Evolutionary conservation across 2,797 vertebrate genomes (phyloP).

Genomic region (Channa striata): DNA sequence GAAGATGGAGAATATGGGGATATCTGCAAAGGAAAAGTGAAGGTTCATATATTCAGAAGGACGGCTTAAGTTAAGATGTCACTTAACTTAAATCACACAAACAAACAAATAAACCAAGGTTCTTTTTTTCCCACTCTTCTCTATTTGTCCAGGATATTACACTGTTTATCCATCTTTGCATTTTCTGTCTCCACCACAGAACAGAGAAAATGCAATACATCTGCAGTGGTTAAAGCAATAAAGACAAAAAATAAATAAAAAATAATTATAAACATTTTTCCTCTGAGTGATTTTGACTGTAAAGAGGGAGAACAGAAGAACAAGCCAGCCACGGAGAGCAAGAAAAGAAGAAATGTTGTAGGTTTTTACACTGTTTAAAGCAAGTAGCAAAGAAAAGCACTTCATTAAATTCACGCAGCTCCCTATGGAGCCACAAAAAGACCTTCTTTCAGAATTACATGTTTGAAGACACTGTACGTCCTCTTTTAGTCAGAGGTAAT

Average conservation of each 20-base stretch:
- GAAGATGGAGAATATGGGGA: slow-evolving; percentile 29
- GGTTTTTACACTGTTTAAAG: not conserved
- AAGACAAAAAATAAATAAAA: not conserved
- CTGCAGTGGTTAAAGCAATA: not conserved
- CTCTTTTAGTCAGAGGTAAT: too few species aligned
- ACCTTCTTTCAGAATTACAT: slow-evolving; percentile 5
- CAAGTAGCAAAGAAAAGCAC: not conserved
- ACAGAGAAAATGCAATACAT: not conserved
- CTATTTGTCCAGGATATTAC: not conserved
- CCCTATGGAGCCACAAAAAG: not conserved
- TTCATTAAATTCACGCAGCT: not conserved
- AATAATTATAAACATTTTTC: not conserved
- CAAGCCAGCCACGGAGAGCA: too few species aligned
- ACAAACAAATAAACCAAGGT: not conserved
- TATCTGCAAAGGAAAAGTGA: slow-evolving; percentile 16
- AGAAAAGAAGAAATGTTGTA: not conserved
- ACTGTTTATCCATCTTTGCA: not conserved
- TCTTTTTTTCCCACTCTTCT: too few species aligned
- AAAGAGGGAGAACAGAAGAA: too few species aligned
- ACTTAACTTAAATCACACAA: not conserved
- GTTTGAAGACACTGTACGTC: not conserved
- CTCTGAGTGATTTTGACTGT: not conserved
- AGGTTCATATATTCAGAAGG: not conserved
- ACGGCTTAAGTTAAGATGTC: not conserved
- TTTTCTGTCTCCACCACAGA: not conserved